Evolutionary conservation across 1,140 invertebrate genomes (phyloP), one percentile per base, ranked within the genome.

Genomic region (Zaprionus lachaisei): DNA sequence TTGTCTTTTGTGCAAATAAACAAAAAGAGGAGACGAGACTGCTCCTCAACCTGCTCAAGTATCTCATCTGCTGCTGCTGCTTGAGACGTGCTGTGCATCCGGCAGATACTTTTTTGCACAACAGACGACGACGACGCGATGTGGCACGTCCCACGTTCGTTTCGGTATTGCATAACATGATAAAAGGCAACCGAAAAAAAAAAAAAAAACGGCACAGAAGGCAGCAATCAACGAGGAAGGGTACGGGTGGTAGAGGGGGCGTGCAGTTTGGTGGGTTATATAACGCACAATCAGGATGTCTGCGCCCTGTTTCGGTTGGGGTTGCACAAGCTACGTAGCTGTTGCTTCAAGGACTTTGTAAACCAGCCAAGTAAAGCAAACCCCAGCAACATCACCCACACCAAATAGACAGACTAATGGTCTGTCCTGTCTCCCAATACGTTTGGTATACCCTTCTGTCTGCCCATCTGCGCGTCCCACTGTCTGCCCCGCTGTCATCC

Each of bases 301-400:
- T 24, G 24, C 54, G 22, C 51, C 20, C 11, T 11, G 15, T 51
- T 17, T 62, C 24, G 37, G 5, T 47, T 47, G 7, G 41, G 41
- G 58, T 47, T 69, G 37, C 61, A 24, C 24, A 14, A 55, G 65
- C 28, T 47, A 38, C 57, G 77, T 47, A 65, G 77, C 83, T 83
- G 77, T 89, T 83, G 82, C 82, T 83, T 87, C 84, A 87, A 87
- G 83, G 83, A 87, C 83, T 78, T 80, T 87, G 79, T 68, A 31
- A 63, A 66, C 66, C 58, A 28, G 75, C 70, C 58, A 63, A 58
- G 66, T 38, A 28, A 15, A 38, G 37, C 37, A 14, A 38, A 15
- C 37, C 5, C 6, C 15, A 47, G 22, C 17, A 14, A 41, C 44
- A 12, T 11, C 56, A n/a, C 17, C 38, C 34, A 62, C 24, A 62